phyloP scores from a whole-genome alignment of 2,888 invertebrate genomes.

The Octodonta nipae region DNA sequence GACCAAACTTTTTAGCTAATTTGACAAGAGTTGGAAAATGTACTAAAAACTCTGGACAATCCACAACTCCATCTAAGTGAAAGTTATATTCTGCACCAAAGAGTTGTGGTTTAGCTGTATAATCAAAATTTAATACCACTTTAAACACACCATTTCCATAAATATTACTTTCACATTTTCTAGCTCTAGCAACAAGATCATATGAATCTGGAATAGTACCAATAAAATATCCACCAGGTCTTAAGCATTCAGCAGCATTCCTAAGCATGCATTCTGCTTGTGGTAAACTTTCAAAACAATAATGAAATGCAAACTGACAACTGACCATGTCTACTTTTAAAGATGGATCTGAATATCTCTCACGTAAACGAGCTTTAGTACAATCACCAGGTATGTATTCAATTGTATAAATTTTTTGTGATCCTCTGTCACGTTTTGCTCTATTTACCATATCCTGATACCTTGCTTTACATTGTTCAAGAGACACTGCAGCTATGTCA shows the following conservation, averaged over 20 bases:
- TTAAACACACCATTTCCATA: conserved; percentile 72
- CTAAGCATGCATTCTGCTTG: conserved; percentile 86
- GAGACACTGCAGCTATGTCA: conserved; percentile 85
- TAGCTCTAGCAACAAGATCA: conserved; percentile 69
- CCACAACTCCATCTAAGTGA: conserved; percentile 86
- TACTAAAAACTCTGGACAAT: conserved; percentile 97
- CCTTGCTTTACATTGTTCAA: conserved; percentile 77
- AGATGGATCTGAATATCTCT: conserved; percentile 64
- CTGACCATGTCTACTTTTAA: conserved; percentile 79
- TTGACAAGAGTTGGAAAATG: conserved; percentile 76
- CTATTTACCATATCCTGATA: conserved; percentile 54
- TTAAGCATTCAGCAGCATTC: conserved; percentile 82
- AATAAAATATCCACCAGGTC: conserved; percentile 86
- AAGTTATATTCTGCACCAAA: conserved; percentile 96
- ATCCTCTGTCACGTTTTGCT: conserved; percentile 21
- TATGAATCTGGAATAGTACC: conserved; percentile 92
- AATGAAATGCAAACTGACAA: conserved; percentile 97
- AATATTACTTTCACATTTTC: conserved; percentile 41
- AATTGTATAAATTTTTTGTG: conserved; percentile 53
- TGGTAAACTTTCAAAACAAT: conserved; percentile 76
- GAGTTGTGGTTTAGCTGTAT: conserved; percentile 48
- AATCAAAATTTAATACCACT: conserved; percentile 56
- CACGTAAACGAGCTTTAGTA: conserved; percentile 66
- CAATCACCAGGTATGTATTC: conserved; percentile 89
- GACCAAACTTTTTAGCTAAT: conserved; percentile 55